Evolutionary conservation across 2,797 vertebrate genomes (phyloP).

Genomic region (Hemibagrus guttatus): DNA sequence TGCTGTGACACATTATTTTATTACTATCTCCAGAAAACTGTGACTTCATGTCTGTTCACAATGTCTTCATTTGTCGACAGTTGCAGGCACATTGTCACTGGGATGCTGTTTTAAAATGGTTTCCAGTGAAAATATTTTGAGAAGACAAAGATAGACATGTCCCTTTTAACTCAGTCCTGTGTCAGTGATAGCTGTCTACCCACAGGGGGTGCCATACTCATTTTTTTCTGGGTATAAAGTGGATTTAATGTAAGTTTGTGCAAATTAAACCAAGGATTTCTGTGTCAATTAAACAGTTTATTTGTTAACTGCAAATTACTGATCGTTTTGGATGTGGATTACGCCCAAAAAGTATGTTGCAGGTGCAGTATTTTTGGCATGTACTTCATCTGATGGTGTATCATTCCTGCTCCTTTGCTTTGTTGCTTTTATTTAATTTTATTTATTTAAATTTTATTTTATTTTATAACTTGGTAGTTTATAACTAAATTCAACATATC

Average conservation of each 20-base stretch:
- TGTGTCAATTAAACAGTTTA: neutral
- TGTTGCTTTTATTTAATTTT: neutral
- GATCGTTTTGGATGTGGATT: neutral
- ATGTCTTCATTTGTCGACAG: neutral
- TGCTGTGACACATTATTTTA: neutral
- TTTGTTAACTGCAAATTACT: neutral
- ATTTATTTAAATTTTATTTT: too few relatives aligned
- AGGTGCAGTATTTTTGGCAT: neutral
- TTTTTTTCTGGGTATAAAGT: neutral
- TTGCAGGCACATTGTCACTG: neutral
- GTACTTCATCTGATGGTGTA: neutral
- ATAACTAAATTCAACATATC: neutral
- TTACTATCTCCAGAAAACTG: neutral
- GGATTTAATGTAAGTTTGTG: neutral
- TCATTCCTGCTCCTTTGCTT: neutral
- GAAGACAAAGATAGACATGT: conserved; percentile 22
- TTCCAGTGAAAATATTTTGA: conserved; percentile 25
- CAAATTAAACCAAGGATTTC: neutral
- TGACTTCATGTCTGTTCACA: neutral
- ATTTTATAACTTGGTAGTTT: neutral
- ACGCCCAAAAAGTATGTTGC: neutral
- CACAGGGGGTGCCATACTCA: conserved; percentile 62
- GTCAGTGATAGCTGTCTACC: conserved; percentile 70
- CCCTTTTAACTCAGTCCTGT: conserved; percentile 28
- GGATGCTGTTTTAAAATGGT: neutral